These are phyloP conservation scores for Hypselothyrea guttata DNA, from an alignment of 2,888 invertebrate genomes.

Conservation along the genomic window DNA sequence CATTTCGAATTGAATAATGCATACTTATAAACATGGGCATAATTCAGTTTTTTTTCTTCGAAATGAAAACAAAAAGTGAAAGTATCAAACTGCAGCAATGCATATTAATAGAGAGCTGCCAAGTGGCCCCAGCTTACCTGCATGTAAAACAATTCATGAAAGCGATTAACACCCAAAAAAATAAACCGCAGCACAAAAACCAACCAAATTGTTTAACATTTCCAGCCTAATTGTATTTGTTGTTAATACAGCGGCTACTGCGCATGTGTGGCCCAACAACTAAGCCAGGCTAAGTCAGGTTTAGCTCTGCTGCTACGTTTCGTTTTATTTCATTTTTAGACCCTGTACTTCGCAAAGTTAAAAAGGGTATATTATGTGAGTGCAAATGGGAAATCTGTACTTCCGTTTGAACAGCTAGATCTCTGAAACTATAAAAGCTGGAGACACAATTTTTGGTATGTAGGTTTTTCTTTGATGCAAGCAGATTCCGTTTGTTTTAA, in stretches of 20 bases:
- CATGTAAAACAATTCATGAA: slow-evolving; percentile 27
- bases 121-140: background rate
- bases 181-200: slow-evolving; percentile 12
- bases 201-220: slow-evolving; percentile 42
- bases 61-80: slow-evolving; percentile 72
- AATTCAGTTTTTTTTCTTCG: slow-evolving; percentile 16
- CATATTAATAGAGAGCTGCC: slow-evolving; percentile 66
- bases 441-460: too few relatives aligned
- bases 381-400: too few relatives aligned
- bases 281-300: slow-evolving; percentile 32
- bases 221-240: slow-evolving; percentile 34
- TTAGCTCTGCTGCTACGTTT: slow-evolving; percentile 32
- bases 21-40: slow-evolving; percentile 21
- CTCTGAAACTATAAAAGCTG: too few relatives aligned
- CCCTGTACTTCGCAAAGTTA: too few relatives aligned
- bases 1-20: slow-evolving; percentile 27
- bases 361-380: too few relatives aligned
- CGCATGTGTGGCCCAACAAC: slow-evolving; percentile 52
- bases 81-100: slow-evolving; percentile 71
- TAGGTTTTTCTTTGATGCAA: too few relatives aligned
- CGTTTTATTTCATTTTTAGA: too few relatives aligned
- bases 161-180: slow-evolving; percentile 56
- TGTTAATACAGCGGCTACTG: slow-evolving; percentile 10
- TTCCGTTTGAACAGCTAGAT: too few relatives aligned
- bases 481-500: too few relatives aligned